phyloP scores from a whole-genome alignment of 2,888 invertebrate species.

The Lasioglossum vierecki region DNA sequence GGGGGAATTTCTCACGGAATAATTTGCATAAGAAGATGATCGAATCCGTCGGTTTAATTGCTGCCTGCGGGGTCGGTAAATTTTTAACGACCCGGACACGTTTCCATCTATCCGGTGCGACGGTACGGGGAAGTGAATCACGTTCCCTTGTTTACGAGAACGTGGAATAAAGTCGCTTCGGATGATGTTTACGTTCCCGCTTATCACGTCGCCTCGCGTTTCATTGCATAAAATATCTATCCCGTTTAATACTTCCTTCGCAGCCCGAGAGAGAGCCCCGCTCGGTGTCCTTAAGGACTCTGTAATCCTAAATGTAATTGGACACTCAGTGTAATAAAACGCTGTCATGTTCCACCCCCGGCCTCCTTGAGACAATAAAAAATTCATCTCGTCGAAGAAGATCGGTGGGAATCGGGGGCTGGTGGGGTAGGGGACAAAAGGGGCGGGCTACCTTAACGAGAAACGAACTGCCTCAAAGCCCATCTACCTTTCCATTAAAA shows the following conservation, averaged over 20 bases:
- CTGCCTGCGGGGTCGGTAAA: not conserved
- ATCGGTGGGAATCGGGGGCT: not conserved
- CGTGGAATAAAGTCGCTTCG: not conserved
- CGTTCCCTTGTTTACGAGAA: not conserved
- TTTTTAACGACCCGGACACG: conserved; percentile 2
- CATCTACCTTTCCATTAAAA: conserved; percentile 14
- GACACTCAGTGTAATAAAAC: conserved; percentile 28
- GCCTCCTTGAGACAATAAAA: conserved; percentile 3
- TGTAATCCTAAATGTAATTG: conserved; percentile 44
- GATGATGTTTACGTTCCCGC: conserved; percentile 4
- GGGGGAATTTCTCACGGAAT: not conserved
- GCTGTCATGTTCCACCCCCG: not conserved
- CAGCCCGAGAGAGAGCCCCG: not conserved
- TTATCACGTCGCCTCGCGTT: not conserved
- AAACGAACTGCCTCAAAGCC: conserved; percentile 5
- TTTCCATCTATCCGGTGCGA: not conserved
- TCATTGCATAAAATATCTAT: conserved; percentile 6
- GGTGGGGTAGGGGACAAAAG: not conserved
- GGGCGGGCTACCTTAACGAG: not conserved
- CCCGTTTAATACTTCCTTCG: conserved; percentile 7
- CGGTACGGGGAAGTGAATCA: not conserved
- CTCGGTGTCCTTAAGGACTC: conserved; percentile 12
- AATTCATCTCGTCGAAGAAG: conserved; percentile 20
- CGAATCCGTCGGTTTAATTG: not conserved
- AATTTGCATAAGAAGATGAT: conserved; percentile 3